Evolutionary conservation across 2,113 vertebrate genomes (phyloP).

Genomic region (Jacana jacana): DNA sequence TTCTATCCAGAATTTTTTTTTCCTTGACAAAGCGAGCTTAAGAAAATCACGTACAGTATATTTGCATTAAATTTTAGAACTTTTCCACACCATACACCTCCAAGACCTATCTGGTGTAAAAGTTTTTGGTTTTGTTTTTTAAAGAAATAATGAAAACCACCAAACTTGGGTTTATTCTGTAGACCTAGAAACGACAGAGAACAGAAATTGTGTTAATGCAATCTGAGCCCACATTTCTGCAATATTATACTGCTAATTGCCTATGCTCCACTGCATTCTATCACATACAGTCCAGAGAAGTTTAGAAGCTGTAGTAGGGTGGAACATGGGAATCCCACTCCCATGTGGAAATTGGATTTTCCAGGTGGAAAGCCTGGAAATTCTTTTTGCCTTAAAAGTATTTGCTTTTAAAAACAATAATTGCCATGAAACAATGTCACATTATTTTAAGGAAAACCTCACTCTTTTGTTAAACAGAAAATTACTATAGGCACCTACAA

Average conservation of each 20-base stretch:
- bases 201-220: not conserved
- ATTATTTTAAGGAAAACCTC: not conserved
- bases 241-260: not conserved
- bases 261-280: not conserved
- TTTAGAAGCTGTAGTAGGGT: not conserved
- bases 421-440: not conserved
- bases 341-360: no score
- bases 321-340: not conserved
- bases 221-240: not conserved
- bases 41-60: not conserved
- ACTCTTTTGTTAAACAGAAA: not conserved
- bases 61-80: not conserved
- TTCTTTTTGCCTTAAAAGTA: not conserved
- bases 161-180: not conserved
- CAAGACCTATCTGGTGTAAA: not conserved
- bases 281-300: not conserved
- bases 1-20: not conserved
- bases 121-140: not conserved
- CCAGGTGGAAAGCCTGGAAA: not conserved
- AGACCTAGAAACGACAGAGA: not conserved
- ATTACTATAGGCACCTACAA: not conserved
- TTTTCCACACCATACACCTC: not conserved
- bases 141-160: not conserved
- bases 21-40: not conserved
- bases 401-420: not conserved